phyloP scores from a whole-genome alignment of 1,140 invertebrate genomes.

The Anastrepha ludens region DNA sequence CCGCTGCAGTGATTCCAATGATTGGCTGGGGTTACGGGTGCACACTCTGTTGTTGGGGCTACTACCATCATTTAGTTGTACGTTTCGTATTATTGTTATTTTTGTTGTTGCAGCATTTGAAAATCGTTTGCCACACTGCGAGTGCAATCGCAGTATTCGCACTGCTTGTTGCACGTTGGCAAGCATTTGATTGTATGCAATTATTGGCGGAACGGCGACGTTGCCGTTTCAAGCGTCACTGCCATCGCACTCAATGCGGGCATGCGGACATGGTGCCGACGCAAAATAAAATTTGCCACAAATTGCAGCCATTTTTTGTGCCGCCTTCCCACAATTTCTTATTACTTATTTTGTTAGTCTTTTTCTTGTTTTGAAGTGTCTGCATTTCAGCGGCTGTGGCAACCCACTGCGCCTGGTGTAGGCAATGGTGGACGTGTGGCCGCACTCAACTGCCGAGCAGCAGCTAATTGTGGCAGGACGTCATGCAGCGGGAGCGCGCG shows the following conservation, averaged over 20 bases:
- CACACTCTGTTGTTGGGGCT: neutral
- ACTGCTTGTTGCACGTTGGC: slow-evolving; percentile 18
- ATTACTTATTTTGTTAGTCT: neutral
- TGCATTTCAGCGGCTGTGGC: neutral
- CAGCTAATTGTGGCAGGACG: slow-evolving; percentile 7
- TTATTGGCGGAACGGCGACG: neutral
- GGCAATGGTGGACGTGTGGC: neutral
- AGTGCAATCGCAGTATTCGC: neutral
- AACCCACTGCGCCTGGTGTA: neutral
- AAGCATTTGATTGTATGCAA: slow-evolving; percentile 20
- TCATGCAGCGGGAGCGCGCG: neutral
- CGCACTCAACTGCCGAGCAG: neutral
- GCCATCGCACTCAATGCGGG: neutral
- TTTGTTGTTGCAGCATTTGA: slow-evolving; percentile 4
- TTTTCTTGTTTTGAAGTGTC: neutral
- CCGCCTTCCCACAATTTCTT: neutral
- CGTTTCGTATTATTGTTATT: neutral
- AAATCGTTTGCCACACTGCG: slow-evolving; percentile 21
- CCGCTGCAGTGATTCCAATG: neutral
- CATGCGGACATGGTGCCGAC: neutral
- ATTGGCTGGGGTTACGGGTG: slow-evolving; percentile 16
- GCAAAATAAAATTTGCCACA: neutral
- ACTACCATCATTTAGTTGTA: neutral
- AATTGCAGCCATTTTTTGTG: neutral
- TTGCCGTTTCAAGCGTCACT: neutral